Evolutionary conservation across 1,140 invertebrate genomes (phyloP), one percentile per base, ranked within the genome.

Genomic region (Hyposmocoma kahamanoa): DNA sequence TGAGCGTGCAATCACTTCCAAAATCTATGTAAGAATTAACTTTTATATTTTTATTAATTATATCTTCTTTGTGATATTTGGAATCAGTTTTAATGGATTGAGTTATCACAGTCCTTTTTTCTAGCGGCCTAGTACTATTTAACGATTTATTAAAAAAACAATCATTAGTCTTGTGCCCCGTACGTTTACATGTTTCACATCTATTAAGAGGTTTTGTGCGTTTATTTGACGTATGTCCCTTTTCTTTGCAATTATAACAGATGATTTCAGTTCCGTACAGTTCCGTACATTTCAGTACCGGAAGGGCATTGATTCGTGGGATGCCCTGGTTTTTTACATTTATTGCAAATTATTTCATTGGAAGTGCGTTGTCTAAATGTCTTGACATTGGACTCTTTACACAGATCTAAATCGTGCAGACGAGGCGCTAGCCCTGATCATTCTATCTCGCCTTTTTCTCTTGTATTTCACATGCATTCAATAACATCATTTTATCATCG

Each of bases 271-370:
- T 5, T 19, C 4, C n/a, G n/a, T n/a, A n/a, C n/a, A n/a, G n/a
- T n/a, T n/a, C n/a, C n/a, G n/a, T n/a, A n/a, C n/a, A n/a, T n/a
- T n/a, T n/a, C n/a, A n/a, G n/a, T n/a, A n/a, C 3, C n/a, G 18
- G 3, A 19, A 5, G 4, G 36, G n/a, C 36, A 39, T 19, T 39
- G 36, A 39, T 15, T 13, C 5, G 15, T 17, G 18, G 22, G 42
- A 10, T 44, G 42, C 9, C 42, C 42, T 44, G 13, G 13, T 30
- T 44, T 44, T 11, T 44, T 44, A 11, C 42, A 44, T 28, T 26
- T 44, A 44, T 28, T 28, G 11, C 42, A 44, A 0, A 44, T 15
- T 30, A 28, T 8, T 10, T 28, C 26, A 44, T 44, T 44, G 24
- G 42, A 28, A 44, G 42, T 20, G 22, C 26, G 22, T 39, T 4